Base-by-base conservation (phyloP, 37 sponge, comb jelly and placozoan genomes). In the Geodia barretti region DNA sequence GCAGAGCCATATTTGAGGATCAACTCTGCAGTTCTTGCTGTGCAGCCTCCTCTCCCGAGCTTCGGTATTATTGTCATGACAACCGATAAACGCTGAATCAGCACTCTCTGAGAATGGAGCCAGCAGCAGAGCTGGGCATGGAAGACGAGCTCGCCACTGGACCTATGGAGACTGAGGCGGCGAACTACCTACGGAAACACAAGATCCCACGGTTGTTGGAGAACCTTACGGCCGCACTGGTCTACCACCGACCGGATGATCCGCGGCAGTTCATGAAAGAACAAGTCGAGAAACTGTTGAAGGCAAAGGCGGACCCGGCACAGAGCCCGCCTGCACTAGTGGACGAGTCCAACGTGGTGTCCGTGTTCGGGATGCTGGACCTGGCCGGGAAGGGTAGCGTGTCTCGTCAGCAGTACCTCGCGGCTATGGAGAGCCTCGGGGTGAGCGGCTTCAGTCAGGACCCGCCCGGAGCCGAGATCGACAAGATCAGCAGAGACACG, bases 321-420 rank as follows among this genome's bases (percentile, higher is more conserved):
- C 60, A 68, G 54, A 33, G 41, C 3, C 82, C 93, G 19, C 98
- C 95, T 4, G 75, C 72, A 31, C 80, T 94, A 36, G 39, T 97
- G 20, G 90, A 94, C 61, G 91, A 92, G 37, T 82, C 88, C 7
- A 97, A 97, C 67, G 68, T 97, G 17, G 39, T 64, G 47, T 91
- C 95, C 14, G 71, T 97, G 11, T 97, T 86, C 72, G 75, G 86
- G 25, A 97, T 94, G 98, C 54, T 97, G 77, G 98, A 97, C 79
- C 82, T 92, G 25, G 84, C 93, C 8, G 81, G 82, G 62, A 83
- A 73, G 7, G 98, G 98, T 33, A 68, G 78, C 60, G 94, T 97
- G 23, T 84, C 64, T 31, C 60, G 60, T 19, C 89, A 84, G 54
- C 95, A 97, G 88, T 97, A 97, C 66, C 47, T 79, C 31, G 73